Conservation (phyloP, 2,888 invertebrate species). For the Marasmarcha lunaedactyla region DNA sequence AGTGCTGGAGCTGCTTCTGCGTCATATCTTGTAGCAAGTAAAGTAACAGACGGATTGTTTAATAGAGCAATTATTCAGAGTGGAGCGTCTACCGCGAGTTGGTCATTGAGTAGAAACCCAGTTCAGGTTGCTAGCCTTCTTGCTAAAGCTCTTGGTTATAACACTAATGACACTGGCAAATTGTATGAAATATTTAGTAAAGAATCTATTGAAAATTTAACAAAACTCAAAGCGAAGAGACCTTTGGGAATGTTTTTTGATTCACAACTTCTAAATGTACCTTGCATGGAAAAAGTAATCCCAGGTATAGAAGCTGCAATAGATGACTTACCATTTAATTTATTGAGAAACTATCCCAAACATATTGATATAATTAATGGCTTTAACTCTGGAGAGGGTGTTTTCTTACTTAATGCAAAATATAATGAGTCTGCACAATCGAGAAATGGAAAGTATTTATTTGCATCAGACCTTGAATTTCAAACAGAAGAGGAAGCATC, state of each 20-base stretch:
- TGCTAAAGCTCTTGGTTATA: slow-evolving; percentile 37
- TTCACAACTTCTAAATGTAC: slow-evolving; percentile 41
- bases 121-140: slow-evolving; percentile 40
- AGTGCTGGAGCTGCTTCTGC: slow-evolving; percentile 49
- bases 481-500: slow-evolving; percentile 33
- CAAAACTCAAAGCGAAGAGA: slow-evolving; percentile 30
- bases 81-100: slow-evolving; percentile 43
- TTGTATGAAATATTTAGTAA: slow-evolving; percentile 40
- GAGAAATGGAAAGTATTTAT: slow-evolving; percentile 36
- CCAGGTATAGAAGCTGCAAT: slow-evolving; percentile 38
- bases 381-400: slow-evolving; percentile 43
- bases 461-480: slow-evolving; percentile 50
- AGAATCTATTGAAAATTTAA: slow-evolving; percentile 28
- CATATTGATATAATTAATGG: slow-evolving; percentile 38
- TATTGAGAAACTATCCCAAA: slow-evolving; percentile 29
- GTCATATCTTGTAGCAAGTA: slow-evolving; percentile 37
- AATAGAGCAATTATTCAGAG: slow-evolving; percentile 50
- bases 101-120: slow-evolving; percentile 48
- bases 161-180: slow-evolving; percentile 37
- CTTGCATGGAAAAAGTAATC: slow-evolving; percentile 44
- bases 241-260: slow-evolving; percentile 43
- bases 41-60: slow-evolving; percentile 39
- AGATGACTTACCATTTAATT: slow-evolving; percentile 45
- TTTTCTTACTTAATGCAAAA: slow-evolving; percentile 26
- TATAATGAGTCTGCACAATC: slow-evolving; percentile 26